Evolutionary conservation across 2,888 invertebrate species (phyloP), one percentile per base, ranked within the genome.

Genomic region (Euproctis similis): DNA sequence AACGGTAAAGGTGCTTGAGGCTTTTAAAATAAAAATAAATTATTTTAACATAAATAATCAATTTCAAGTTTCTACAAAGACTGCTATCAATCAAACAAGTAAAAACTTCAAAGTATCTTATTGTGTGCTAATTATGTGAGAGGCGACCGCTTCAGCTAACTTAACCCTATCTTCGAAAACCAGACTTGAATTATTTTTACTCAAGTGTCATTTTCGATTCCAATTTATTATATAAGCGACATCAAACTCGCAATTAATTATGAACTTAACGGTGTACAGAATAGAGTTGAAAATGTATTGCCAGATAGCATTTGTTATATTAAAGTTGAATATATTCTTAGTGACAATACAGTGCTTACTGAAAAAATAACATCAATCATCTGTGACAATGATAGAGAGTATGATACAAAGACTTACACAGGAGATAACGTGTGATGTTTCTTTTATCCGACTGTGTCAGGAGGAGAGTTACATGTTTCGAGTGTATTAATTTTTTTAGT

Each of bases 311-410:
- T 40, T 26, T 18, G 26, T 53, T 61, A 67, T 63, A 64, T 60
- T 55, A 44, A 65, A 55, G 53, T 55, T 59, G 46, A 40, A 53
- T 54, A 61, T 62, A 49, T 52, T 42, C 22, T 29, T 42, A 39
- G 42, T 49, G 53, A 58, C 63, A 60, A 53, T 53, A 50, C 42
- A 50, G 46, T 52, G 50, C 50, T 38, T 47, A 45, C 51, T 58
- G 70, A 75, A 75, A 77, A 76, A 76, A 69, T 70, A 60, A 60
- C 73, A 78, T 78, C 77, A 77, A 78, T 78, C 78, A 78, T 76
- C 56, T 53, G 54, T 65, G 75, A 75, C 69, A 66, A 74, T 76
- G 76, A 78, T 72, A 58, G 59, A 78, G 49, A 59, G 57, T 30
- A 45, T 47, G 50, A 45, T 44, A 46, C 42, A 35, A 40, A 43